These are phyloP conservation scores for Cirrhinus mrigala DNA, from an alignment of 2,797 vertebrate genomes.

Conservation along the genomic window DNA sequence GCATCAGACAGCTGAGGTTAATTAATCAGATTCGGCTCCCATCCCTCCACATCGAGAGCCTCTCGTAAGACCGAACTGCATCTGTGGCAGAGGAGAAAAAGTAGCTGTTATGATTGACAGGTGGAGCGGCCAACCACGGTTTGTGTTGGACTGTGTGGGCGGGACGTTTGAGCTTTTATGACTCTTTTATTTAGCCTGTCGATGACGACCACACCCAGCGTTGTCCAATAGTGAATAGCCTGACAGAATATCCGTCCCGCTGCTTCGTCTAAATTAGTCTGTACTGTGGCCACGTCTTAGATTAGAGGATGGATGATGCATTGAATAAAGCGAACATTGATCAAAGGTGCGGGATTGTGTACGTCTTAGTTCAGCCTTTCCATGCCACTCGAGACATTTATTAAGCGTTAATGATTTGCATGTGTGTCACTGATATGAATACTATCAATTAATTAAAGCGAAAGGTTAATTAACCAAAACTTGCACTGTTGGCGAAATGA, in stretches of 20 bases:
- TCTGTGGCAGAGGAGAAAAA: background rate
- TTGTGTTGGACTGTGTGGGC: background rate
- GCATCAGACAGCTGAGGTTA: constrained; percentile 37
- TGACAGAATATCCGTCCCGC: background rate
- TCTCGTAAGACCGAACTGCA: background rate
- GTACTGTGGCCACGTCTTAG: background rate
- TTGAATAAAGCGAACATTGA: background rate
- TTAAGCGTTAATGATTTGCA: constrained; percentile 25
- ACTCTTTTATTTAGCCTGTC: background rate
- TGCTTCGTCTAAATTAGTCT: constrained; percentile 20
- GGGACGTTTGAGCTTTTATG: background rate
- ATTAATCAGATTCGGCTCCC: constrained; percentile 39
- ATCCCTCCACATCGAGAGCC: background rate
- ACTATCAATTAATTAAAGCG: constrained; percentile 19
- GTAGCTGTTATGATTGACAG: background rate
- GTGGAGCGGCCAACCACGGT: background rate
- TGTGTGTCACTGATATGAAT: constrained; percentile 30
- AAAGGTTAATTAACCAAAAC: constrained; percentile 31
- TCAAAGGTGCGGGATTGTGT: background rate
- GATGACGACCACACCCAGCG: background rate
- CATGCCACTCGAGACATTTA: constrained; percentile 9
- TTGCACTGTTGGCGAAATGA: background rate
- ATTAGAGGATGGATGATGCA: constrained; percentile 20
- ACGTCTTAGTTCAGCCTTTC: background rate
- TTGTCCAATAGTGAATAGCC: background rate